Base-by-base conservation (phyloP, 2,113 vertebrate genomes). In the Psittacara wagleri region DNA sequence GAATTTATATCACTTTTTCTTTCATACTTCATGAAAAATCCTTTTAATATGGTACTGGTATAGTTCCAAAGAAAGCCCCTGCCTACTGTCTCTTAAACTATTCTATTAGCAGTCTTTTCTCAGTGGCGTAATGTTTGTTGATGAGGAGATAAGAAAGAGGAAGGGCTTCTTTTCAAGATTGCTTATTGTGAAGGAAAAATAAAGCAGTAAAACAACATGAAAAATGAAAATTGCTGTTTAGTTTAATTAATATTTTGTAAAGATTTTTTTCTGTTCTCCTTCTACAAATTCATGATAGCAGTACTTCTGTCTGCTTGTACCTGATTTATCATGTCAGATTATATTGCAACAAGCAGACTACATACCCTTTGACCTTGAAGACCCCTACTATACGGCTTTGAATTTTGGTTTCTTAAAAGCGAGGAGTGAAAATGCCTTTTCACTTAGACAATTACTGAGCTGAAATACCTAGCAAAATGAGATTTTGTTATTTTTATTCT, bases 301-400 rank as follows among this genome's bases (percentile, higher is more conserved):
- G 91, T 87, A 20, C 52, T 83, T 78, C 93, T 77, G 70, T 78
- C 79, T 97, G 94, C 91, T 88, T 76, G 93, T 73, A 73, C 87
- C 57, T 95, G 96, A 96, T 97, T 96, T 95, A 96, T 95, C 91
- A 85, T 95, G 93, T 91, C 95, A 97, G 93, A 73, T 92, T 95
- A 87, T 95, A 95, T 92, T 97, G 94, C 93, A 96, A 93, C 94
- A 95, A 96, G 93, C 91, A 95, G 91, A 85, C 91, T 95, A 28
- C 77, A 88, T 91, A 97, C 94, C 96, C 95, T 97, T 96, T 96
- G 96, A 97, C 95, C 95, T 97, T 97, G 96, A 95, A 94, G 95
- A 51, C 93, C 96, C 89, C 57, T 72, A 64, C 91, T 68, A 16
- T 7, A 49, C 77, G 84, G 89, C 91, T 82, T 94, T 95, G 95